Conservation (phyloP, 2,888 invertebrate genomes). For the Brachynemurus nebulosus region DNA sequence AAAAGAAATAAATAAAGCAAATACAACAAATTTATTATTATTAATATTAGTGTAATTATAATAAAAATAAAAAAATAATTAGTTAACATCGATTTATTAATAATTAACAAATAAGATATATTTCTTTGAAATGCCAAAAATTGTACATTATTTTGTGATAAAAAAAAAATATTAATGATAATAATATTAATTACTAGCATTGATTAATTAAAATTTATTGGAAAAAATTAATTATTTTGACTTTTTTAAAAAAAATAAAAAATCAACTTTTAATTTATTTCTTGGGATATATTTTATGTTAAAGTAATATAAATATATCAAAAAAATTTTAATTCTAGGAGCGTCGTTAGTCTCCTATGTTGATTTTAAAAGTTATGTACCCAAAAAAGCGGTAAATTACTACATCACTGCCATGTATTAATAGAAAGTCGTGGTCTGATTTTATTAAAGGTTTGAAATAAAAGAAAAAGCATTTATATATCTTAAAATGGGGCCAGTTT, state of each 20-base stretch:
- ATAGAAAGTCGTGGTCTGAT: constrained; percentile 1
- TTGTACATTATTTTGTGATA: constrained; percentile 6
- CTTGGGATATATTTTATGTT: background rate
- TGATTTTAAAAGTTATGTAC: background rate
- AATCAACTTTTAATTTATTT: constrained; percentile 1
- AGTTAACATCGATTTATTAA: background rate
- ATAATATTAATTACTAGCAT: constrained; percentile 1
- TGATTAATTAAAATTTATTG: constrained; percentile 1
- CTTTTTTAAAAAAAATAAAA: background rate
- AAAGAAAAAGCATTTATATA: background rate
- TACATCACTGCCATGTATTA: constrained; percentile 5
- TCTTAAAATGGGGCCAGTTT: constrained; percentile 6
- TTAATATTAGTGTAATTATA: background rate
- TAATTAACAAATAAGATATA: background rate
- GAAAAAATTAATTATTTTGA: background rate
- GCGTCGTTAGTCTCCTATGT: constrained; percentile 3
- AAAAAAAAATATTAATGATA: constrained; percentile 2
- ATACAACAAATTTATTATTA: background rate
- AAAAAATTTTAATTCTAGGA: background rate
- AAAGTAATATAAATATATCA: background rate
- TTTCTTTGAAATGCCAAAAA: constrained; percentile 7
- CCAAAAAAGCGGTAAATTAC: background rate
- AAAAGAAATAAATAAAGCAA: background rate
- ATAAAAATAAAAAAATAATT: background rate
- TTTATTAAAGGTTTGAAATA: background rate